phyloP scores from a whole-genome alignment of 2,113 vertebrate species.

The Campylomormyrus tamandua region DNA sequence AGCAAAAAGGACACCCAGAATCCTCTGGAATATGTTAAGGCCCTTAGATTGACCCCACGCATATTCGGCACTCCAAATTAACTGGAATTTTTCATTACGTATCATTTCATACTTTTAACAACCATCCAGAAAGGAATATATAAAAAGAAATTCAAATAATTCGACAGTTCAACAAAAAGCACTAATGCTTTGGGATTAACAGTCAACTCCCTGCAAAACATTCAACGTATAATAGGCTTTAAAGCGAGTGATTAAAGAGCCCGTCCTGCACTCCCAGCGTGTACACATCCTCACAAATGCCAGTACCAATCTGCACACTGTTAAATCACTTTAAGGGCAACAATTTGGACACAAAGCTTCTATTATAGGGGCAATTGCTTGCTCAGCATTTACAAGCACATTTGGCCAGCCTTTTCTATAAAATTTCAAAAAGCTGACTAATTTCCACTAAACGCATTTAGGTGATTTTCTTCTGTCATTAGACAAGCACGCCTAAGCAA shows the following conservation, averaged over 20 bases:
- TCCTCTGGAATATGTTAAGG: background rate
- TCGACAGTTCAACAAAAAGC: background rate
- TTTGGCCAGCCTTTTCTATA: conserved; percentile 66
- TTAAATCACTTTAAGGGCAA: conserved; percentile 76
- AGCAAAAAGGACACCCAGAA: background rate
- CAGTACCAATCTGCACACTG: conserved; percentile 66
- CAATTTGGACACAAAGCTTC: conserved; percentile 72
- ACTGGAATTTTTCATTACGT: background rate
- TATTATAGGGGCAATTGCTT: conserved; percentile 73
- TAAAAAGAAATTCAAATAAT: background rate
- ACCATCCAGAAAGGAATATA: background rate
- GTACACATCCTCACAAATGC: conserved; percentile 72
- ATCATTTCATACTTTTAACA: background rate
- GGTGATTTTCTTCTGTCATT: conserved; percentile 26
- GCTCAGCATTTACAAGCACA: conserved; percentile 72
- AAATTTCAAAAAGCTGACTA: conserved; percentile 45
- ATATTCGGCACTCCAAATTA: background rate
- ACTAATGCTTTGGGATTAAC: conserved; percentile 51
- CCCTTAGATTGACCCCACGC: background rate
- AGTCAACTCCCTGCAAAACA: conserved; percentile 46
- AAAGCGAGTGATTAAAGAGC: conserved; percentile 67
- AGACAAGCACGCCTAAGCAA: background rate
- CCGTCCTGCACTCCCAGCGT: conserved; percentile 61
- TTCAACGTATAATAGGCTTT: conserved; percentile 56
- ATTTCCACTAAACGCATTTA: conserved; percentile 58